Evolutionary conservation across 2,888 invertebrate genomes (phyloP), one percentile per base, ranked within the genome.

Genomic region (Eupsilia transversa): DNA sequence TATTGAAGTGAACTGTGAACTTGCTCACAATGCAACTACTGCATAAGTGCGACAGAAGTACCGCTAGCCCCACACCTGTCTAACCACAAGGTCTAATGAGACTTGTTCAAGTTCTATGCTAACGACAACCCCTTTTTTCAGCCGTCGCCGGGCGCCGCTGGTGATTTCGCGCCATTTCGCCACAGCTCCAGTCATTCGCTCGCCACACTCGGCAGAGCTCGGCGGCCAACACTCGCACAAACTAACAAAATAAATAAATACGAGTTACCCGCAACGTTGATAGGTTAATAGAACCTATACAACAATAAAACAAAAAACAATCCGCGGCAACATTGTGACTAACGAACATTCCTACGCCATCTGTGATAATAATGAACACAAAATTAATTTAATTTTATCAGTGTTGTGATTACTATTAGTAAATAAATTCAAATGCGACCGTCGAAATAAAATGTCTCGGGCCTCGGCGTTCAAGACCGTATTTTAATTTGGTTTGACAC

Each of bases 381-480:
- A 43, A 80, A 80, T 79, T 82, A 73, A 74, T 78, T 78, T 83
- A 86, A 87, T 79, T 81, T n/a, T 10, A 63, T 54, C 67, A 89
- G 91, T 91, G 90, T 86, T 88, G 89, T 91, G 90, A 87, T 84
- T 79, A 70, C 74, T 71, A 7, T 77, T 77, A 87, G 72, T 74
- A 81, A 80, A 77, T 69, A 77, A 78, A 66, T 71, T 75, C 73
- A 78, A 86, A 87, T 90, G 90, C 76, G 75, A 79, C 73, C 72
- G 85, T 89, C 83, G 71, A 85, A 83, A 84, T 89, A 93, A 91
- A 89, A 96, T 95, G 96, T 94, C 94, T 84, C 94, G 95, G 59
- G 93, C 93, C 61, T 93, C 94, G 61, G 83, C 88, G 68, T 95
- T 92, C 89, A 94, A 94, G 92, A 93, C 93, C n/a, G 74, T 91